phyloP scores from a whole-genome alignment of 2,113 vertebrate genomes.

The Rhodinocichla rosea region DNA sequence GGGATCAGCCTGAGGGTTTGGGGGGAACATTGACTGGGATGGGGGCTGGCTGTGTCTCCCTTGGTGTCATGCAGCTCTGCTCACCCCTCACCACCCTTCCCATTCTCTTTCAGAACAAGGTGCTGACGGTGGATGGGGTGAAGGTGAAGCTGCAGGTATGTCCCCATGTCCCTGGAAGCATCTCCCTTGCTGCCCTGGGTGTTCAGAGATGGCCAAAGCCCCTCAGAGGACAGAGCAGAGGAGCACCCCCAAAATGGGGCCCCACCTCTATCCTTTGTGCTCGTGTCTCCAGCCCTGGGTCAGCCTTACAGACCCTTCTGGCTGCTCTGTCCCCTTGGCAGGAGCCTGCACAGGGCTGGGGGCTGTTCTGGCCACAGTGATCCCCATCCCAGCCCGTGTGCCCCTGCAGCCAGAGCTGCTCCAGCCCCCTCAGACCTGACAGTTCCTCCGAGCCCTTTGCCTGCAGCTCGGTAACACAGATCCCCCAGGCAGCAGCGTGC shows the following conservation, averaged over 20 bases:
- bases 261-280: background rate
- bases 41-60: background rate
- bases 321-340: background rate
- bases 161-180: background rate
- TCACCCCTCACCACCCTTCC: background rate
- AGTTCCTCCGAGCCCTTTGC: background rate
- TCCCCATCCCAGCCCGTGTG: rapidly evolving
- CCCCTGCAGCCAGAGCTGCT: background rate
- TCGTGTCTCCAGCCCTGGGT: rapidly evolving
- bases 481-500: background rate
- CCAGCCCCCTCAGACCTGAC: rapidly evolving
- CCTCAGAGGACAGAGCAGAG: background rate
- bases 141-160: constrained; percentile 93
- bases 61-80: rapidly evolving
- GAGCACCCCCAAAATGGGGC: background rate
- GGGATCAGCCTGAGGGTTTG: rapidly evolving
- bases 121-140: constrained; percentile 86
- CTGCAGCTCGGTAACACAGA: rapidly evolving
- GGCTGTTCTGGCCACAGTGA: background rate
- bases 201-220: background rate
- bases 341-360: background rate
- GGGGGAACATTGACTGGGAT: rapidly evolving
- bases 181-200: rapidly evolving
- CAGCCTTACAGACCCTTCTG: background rate
- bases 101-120: constrained; percentile 88